Evolutionary conservation across 2,797 vertebrate genomes (phyloP).

Genomic region (Mycteria americana): DNA sequence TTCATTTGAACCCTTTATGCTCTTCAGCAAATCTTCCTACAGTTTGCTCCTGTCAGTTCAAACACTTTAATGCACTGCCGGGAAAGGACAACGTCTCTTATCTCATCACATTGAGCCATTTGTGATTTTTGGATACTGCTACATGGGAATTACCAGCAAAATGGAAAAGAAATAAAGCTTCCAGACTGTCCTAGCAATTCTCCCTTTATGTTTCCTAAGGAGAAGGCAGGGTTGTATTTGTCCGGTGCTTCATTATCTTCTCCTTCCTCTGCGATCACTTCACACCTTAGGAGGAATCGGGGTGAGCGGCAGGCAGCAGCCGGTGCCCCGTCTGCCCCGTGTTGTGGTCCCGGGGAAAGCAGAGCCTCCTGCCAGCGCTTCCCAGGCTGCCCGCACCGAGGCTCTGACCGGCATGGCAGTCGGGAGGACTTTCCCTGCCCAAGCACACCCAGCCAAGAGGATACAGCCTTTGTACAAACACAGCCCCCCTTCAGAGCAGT

Average conservation of each 20-base stretch:
- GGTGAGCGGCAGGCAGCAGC: not conserved
- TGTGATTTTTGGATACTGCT: not conserved
- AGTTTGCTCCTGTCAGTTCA: not conserved
- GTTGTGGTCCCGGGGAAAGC: fast-evolving
- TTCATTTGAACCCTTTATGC: not conserved
- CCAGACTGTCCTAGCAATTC: not conserved
- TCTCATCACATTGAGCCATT: not conserved
- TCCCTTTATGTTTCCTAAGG: not conserved
- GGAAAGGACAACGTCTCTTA: not conserved
- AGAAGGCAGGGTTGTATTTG: not conserved
- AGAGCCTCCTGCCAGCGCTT: fast-evolving
- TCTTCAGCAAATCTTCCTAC: not conserved
- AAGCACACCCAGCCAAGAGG: not conserved
- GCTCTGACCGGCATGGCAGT: fast-evolving
- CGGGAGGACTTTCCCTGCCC: not conserved
- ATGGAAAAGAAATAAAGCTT: not conserved
- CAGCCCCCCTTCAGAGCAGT: not conserved
- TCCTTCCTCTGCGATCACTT: not conserved
- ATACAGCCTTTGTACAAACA: too few relatives aligned
- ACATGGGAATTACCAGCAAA: not conserved
- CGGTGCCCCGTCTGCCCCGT: fast-evolving
- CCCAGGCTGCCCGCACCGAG: fast-evolving
- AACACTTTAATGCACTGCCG: not conserved
- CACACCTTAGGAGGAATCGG: fast-evolving
- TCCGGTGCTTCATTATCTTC: not conserved